Percentiles rank a stretch among this genome's conserved stretches.
phyloP scores from a whole-genome alignment of 2,888 invertebrate species.

The Eurytoma adleriae region DNA sequence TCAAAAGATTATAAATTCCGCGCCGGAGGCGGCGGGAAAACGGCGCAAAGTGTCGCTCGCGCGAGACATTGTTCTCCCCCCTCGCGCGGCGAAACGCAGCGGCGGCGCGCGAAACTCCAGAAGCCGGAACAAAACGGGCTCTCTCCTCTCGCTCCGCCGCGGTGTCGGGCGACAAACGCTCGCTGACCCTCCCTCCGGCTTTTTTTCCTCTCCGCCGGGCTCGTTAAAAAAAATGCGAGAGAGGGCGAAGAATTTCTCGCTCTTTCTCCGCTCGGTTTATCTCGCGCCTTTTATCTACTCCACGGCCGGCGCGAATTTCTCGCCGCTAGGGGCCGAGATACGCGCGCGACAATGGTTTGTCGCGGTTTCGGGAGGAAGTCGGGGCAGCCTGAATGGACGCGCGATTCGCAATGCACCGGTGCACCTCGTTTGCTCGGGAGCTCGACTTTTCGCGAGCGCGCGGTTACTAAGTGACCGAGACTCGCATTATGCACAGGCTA shows the following conservation, averaged over 20 bases:
- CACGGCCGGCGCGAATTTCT: constrained; percentile 15
- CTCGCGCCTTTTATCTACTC: constrained; percentile 58
- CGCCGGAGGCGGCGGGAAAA: constrained; percentile 20
- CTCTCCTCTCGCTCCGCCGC: too few species aligned
- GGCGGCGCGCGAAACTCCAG: constrained; percentile 29
- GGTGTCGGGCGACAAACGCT: not conserved
- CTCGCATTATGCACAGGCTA: too few species aligned
- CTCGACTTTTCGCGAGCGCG: not conserved
- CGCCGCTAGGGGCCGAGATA: too few species aligned
- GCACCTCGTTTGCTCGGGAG: not conserved
- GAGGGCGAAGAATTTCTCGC: constrained; percentile 30
- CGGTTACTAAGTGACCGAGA: too few species aligned
- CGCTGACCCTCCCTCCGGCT: not conserved
- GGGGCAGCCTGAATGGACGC: not conserved
- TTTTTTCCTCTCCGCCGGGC: not conserved
- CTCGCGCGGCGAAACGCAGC: not conserved
- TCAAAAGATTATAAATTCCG: constrained; percentile 50
- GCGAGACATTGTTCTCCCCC: constrained; percentile 34
- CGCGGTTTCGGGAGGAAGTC: not conserved
- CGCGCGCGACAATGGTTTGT: not conserved
- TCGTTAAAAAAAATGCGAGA: constrained; percentile 26
- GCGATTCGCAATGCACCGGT: not conserved
- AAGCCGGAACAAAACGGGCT: constrained; percentile 50
- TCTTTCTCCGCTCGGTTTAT: constrained; percentile 45
- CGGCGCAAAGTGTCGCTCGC: constrained; percentile 39